Percentiles rank a stretch among this genome's conserved stretches.
Conservation (phyloP, 2,113 vertebrate species). For the Hippocampus mohnikei region DNA sequence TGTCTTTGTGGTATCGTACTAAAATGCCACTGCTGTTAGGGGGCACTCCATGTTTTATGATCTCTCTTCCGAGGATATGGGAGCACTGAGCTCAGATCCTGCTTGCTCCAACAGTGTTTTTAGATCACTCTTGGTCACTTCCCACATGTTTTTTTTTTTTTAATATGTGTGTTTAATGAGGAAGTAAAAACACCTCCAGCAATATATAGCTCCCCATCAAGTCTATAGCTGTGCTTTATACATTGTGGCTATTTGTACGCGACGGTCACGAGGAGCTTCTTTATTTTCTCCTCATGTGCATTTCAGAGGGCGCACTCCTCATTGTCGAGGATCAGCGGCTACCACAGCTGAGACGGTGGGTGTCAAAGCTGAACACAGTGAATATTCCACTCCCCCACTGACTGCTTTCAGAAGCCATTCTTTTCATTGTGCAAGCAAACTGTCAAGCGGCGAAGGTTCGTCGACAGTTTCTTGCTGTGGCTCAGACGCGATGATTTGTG, state of each 20-base stretch:
- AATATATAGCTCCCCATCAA: conserved; percentile 24
- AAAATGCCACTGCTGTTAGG: conserved; percentile 60
- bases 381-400: conserved; percentile 25
- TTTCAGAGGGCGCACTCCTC: conserved; percentile 33
- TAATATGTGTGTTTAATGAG: conserved; percentile 1
- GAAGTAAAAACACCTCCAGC: conserved; percentile 39
- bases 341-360: conserved; percentile 41
- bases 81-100: conserved; percentile 66
- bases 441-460: conserved; percentile 19
- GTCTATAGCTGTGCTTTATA: conserved; percentile 35
- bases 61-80: conserved; percentile 64
- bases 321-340: conserved; percentile 36
- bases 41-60: conserved; percentile 75
- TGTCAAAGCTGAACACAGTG: conserved; percentile 48
- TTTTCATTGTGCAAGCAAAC: conserved; percentile 50
- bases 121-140: conserved; percentile 42
- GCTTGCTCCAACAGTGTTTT: conserved; percentile 64
- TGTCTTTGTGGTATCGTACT: conserved; percentile 45
- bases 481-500: conserved; percentile 13
- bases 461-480: conserved; percentile 31
- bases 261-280: conserved; percentile 39
- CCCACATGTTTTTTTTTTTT: conserved; percentile 5
- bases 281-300: conserved; percentile 35
- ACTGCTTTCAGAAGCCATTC: conserved; percentile 33
- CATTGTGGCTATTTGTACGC: conserved; percentile 13